phyloP scores from a whole-genome alignment of 2,888 invertebrate species.

The Dusona sp. region DNA sequence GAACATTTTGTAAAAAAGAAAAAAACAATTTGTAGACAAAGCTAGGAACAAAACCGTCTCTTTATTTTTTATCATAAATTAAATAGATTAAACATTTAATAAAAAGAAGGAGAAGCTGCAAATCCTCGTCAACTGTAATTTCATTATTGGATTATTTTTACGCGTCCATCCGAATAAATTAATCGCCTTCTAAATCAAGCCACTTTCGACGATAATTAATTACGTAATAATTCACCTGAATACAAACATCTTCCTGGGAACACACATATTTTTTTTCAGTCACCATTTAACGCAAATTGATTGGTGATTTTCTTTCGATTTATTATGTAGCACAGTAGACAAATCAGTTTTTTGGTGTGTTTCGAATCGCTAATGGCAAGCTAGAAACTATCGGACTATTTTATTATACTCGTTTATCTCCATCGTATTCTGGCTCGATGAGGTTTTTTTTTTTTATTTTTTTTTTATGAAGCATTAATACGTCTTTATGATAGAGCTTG shows the following conservation, averaged over 20 bases:
- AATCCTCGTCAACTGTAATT: neutral
- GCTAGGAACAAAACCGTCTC: neutral
- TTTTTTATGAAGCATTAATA: slow-evolving; percentile 64
- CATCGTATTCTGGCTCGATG: slow-evolving; percentile 29
- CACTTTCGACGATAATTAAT: slow-evolving; percentile 33
- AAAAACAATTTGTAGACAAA: neutral
- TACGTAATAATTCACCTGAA: slow-evolving; percentile 35
- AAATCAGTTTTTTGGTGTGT: slow-evolving; percentile 45
- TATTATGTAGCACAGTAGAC: slow-evolving; percentile 34
- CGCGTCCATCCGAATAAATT: neutral
- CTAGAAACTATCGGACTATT: slow-evolving; percentile 43
- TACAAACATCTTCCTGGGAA: slow-evolving; percentile 17
- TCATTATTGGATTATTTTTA: neutral
- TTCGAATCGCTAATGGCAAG: slow-evolving; percentile 50
- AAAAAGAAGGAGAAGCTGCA: neutral
- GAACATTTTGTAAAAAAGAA: slow-evolving; percentile 1
- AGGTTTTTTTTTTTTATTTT: slow-evolving; percentile 1
- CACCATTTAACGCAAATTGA: slow-evolving; percentile 46
- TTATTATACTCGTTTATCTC: slow-evolving; percentile 60
- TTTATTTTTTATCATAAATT: neutral
- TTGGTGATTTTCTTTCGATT: slow-evolving; percentile 16
- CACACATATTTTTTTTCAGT: slow-evolving; percentile 20
- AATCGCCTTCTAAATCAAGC: slow-evolving; percentile 5
- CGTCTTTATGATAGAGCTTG: slow-evolving; percentile 66
- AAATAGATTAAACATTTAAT: neutral